Conservation (phyloP, 1,140 invertebrate species). For the Liolophura sinensis region DNA sequence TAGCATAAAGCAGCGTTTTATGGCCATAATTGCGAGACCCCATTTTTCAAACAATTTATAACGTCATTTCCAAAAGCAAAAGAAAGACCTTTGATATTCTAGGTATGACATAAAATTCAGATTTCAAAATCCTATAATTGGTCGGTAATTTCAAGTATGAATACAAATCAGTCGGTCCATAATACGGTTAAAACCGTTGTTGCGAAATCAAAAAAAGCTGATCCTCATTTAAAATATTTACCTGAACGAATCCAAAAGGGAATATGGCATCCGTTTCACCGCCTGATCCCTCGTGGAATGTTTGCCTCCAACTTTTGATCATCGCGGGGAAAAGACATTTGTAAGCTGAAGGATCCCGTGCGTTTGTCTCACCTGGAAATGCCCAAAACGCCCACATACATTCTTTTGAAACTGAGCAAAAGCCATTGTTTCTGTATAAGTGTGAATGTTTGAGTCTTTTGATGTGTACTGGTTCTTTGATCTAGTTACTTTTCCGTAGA, state of each 20-base stretch:
- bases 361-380: slow-evolving; percentile 34
- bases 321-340: slow-evolving; percentile 32
- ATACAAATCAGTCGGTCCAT: too few species aligned
- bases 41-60: too few species aligned
- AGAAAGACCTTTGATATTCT: too few species aligned
- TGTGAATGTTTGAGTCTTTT: too few species aligned
- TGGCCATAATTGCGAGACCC: too few species aligned
- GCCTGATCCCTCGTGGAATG: slow-evolving; percentile 16
- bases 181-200: background rate
- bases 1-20: too few species aligned
- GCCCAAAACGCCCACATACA: background rate
- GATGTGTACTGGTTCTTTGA: background rate
- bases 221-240: slow-evolving; percentile 8
- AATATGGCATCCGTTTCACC: slow-evolving; percentile 19
- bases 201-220: background rate
- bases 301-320: slow-evolving; percentile 31
- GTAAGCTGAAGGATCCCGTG: slow-evolving; percentile 15
- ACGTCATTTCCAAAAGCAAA: too few species aligned
- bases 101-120: too few species aligned
- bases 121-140: too few species aligned
- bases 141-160: too few species aligned
- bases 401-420: too few species aligned
- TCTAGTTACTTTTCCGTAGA: background rate
- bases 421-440: too few species aligned
- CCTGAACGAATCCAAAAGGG: slow-evolving; percentile 42